Evolutionary conservation across 2,888 invertebrate species (phyloP).

Genomic region (Notodonta dromedarius): DNA sequence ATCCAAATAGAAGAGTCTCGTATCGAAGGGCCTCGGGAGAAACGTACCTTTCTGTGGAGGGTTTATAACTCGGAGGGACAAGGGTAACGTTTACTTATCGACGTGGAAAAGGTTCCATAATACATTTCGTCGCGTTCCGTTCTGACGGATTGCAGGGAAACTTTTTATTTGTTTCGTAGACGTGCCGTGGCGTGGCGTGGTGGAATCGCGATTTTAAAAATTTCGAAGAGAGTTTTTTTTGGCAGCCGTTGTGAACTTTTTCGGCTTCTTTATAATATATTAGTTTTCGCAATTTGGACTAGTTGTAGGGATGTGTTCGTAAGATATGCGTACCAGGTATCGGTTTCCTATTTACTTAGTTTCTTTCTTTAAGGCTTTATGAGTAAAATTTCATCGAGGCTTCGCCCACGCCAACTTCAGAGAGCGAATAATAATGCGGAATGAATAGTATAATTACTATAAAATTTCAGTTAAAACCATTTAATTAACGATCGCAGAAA

Average conservation of each 20-base stretch:
- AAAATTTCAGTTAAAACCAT: too few species aligned
- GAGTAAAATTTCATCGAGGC: too few species aligned
- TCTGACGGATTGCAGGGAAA: slow-evolving; percentile 51
- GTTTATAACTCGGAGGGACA: slow-evolving; percentile 71
- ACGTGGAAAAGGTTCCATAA: slow-evolving; percentile 74
- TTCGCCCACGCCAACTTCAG: too few species aligned
- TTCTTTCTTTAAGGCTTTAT: too few species aligned
- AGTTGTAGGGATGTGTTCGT: too few species aligned
- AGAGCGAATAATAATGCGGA: too few species aligned
- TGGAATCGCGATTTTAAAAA: slow-evolving; percentile 44
- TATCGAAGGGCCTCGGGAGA: slow-evolving; percentile 46
- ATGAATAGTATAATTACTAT: too few species aligned
- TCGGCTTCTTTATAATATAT: slow-evolving; percentile 18
- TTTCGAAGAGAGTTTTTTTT: too few species aligned
- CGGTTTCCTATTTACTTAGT: too few species aligned
- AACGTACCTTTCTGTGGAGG: slow-evolving; percentile 59
- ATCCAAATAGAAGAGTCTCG: slow-evolving; percentile 37
- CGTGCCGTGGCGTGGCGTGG: slow-evolving; percentile 34
- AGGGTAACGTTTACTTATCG: slow-evolving; percentile 80
- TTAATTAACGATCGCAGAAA: too few species aligned
- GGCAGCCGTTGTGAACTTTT: not conserved
- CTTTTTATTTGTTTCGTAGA: slow-evolving; percentile 62
- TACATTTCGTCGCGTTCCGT: slow-evolving; percentile 64
- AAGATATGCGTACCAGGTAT: too few species aligned
- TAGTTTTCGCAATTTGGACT: slow-evolving; percentile 5